Conservation (phyloP, 2,113 vertebrate species). For the Microtus montanus region DNA sequence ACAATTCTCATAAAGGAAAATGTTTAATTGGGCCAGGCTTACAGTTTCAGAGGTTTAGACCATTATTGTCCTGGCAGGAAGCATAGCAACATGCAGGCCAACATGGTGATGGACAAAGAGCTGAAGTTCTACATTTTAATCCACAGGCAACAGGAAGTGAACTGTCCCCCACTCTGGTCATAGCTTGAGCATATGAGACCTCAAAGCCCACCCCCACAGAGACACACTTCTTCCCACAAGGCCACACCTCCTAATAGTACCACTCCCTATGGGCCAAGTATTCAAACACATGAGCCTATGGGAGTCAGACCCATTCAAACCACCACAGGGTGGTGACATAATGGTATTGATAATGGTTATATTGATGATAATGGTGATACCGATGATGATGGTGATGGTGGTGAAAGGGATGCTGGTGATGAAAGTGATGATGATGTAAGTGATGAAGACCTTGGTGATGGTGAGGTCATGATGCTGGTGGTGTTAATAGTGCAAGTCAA, state of each 20-base stretch:
- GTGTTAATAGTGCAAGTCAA: rapidly evolving
- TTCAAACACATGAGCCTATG: background rate
- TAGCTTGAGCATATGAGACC: background rate
- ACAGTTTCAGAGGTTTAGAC: background rate
- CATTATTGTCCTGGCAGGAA: background rate
- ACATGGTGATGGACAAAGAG: background rate
- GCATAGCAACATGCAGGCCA: background rate
- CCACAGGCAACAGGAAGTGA: background rate
- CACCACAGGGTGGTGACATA: background rate
- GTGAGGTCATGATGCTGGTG: rapidly evolving
- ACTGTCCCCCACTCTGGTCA: background rate
- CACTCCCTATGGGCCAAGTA: background rate
- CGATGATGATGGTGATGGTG: background rate
- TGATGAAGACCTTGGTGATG: rapidly evolving
- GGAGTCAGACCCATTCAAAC: background rate
- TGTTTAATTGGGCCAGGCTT: background rate
- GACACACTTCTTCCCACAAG: background rate
- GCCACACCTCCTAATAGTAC: background rate
- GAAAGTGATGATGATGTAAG: background rate
- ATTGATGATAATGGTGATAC: background rate
- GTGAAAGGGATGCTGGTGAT: background rate
- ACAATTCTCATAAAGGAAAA: background rate
- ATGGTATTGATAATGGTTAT: background rate
- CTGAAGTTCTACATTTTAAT: background rate
- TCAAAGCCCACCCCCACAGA: background rate